Evolutionary conservation across 2,888 invertebrate genomes (phyloP), one percentile per base, ranked within the genome.

Genomic region (Lepidonotus clava): DNA sequence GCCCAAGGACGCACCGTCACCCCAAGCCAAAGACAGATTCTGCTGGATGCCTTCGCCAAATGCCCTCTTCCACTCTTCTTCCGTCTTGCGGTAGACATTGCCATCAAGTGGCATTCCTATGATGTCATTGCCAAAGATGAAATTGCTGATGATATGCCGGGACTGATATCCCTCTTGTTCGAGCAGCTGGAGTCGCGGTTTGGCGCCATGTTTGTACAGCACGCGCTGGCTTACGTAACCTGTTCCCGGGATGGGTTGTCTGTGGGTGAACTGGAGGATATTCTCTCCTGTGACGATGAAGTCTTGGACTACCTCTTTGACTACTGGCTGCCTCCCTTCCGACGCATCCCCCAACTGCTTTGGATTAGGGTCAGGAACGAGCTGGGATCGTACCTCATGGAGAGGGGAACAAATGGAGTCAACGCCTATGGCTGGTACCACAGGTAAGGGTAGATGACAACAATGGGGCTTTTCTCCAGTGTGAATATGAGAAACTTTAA

Each of bases 261-360:
- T 8, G 88, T 83, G 8, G 66, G 85, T 14, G 90, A 91, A 61
- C 85, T 90, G 80, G 90, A 90, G 61, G 90, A 90, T 61, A 83
- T 90, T 2, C 85, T 90, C 11, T 89, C 89, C 28, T 87, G 90
- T 36, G 90, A 90, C 77, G 90, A 90, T 85, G 87, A 87, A 8
- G 90, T 90, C 28, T 67, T 89, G 86, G 86, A 90, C 46, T 86
- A 86, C 46, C 40, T 89, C 11, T 89, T 87, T 66, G 40, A 77
- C n/a, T 90, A 89, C 88, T 88, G 91, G 46, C 88, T 90, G 32
- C 92, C 92, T 11, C 90, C 91, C 11, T 86, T 92, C 21, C 86
- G 91, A n/a, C 88, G 93, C 51, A 88, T 93, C 14, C 90, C 90
- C 0, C 89, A 88, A 28, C 85, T 89, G 0, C 85, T 90, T 2